These are phyloP conservation scores for Chymomyza amoena DNA, from an alignment of 2,888 invertebrate species.

Conservation along the genomic window DNA sequence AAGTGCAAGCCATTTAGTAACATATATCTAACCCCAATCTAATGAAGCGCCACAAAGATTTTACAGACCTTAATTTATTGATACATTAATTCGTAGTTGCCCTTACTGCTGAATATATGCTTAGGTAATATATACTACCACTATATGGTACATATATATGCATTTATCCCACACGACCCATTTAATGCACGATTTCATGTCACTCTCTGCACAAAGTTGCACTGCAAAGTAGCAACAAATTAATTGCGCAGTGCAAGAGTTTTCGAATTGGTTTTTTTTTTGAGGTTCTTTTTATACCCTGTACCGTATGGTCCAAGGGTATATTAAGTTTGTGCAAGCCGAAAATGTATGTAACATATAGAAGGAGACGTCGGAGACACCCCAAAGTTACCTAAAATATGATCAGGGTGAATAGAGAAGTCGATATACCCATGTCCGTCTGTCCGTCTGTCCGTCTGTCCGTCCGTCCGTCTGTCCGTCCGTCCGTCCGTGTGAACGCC, in stretches of 20 bases:
- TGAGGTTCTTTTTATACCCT: background rate
- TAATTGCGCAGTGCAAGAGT: constrained; percentile 20
- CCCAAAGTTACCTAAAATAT: too few relatives aligned
- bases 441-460: too few relatives aligned
- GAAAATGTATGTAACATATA: too few relatives aligned
- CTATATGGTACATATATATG: background rate
- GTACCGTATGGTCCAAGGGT: too few relatives aligned
- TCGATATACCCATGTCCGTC: too few relatives aligned
- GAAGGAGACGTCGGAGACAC: too few relatives aligned
- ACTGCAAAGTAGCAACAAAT: background rate
- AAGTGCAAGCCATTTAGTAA: too few relatives aligned
- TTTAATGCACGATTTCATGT: background rate
- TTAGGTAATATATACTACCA: background rate
- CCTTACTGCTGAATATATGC: background rate
- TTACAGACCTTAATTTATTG: background rate
- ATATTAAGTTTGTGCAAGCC: too few relatives aligned
- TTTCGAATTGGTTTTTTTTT: background rate
- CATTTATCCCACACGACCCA: background rate
- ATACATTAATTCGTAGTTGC: background rate
- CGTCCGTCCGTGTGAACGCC: too few relatives aligned
- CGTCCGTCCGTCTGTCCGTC: too few relatives aligned
- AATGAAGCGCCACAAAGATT: background rate
- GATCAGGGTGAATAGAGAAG: too few relatives aligned
- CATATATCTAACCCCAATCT: background rate
- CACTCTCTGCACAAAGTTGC: background rate